Conservation (phyloP, 2,113 vertebrate genomes). For the Callithrix jacchus region DNA sequence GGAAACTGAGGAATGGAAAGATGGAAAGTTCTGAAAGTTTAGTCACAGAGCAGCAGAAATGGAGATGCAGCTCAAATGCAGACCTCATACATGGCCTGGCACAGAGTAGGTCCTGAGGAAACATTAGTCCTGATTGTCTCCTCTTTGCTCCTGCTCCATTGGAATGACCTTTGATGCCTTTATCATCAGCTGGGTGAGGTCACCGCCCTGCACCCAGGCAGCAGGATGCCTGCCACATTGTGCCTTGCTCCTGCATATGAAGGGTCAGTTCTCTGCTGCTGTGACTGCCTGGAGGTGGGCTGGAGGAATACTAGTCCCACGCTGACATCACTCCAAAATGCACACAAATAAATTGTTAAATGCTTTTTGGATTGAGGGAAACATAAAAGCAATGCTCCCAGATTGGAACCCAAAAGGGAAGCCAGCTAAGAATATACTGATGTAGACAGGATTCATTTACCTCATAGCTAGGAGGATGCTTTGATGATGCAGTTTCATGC, state of each 20-base stretch:
- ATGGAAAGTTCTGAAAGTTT: neutral
- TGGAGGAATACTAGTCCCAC: neutral
- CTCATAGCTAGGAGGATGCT: neutral
- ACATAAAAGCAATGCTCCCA: neutral
- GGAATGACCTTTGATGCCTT: neutral
- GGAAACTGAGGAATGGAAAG: neutral
- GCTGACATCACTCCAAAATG: neutral
- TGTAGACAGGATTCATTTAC: neutral
- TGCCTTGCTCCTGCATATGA: neutral
- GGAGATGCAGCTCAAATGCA: fast-evolving
- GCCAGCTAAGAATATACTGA: neutral
- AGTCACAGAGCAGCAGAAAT: neutral
- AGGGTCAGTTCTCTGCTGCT: neutral
- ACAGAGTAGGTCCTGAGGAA: neutral
- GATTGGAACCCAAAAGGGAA: neutral
- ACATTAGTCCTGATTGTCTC: neutral
- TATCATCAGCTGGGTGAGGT: neutral
- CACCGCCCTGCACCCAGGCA: neutral
- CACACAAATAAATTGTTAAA: neutral
- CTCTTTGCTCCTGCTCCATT: neutral
- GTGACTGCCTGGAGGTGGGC: neutral
- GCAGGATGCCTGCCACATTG: fast-evolving
- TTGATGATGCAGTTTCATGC: neutral
- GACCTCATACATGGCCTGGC: neutral
- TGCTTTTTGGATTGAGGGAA: neutral